A percentile compares a stretch with the other conserved stretches of the same genome.
Conservation (phyloP, 2,797 vertebrate species). For the Acrossocheilus wenchowensis region DNA sequence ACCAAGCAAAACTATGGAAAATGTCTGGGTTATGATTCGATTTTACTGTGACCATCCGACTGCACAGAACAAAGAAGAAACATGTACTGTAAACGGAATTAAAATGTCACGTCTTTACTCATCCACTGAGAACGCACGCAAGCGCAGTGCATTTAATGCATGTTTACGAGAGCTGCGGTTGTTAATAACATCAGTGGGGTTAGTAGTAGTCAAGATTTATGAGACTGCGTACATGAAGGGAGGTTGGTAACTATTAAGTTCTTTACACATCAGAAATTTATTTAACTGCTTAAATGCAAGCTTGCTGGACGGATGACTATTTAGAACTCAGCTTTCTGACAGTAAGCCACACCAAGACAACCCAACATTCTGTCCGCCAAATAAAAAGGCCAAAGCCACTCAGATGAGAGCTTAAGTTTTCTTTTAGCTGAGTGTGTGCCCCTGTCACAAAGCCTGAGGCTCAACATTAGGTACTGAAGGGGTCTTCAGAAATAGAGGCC, state of each 20-base stretch:
- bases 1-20: background rate
- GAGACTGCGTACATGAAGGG: background rate
- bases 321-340: conserved; percentile 54
- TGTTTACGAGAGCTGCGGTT: background rate
- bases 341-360: conserved; percentile 50
- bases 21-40: background rate
- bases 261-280: conserved; percentile 55
- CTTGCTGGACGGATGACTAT: conserved; percentile 41
- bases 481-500: conserved; percentile 48
- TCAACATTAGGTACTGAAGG: conserved; percentile 45
- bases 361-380: conserved; percentile 27
- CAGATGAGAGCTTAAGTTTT: conserved; percentile 51
- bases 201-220: background rate
- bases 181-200: conserved; percentile 47
- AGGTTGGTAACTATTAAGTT: conserved; percentile 45
- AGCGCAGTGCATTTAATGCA: background rate
- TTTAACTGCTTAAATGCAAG: conserved; percentile 57
- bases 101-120: conserved; percentile 11
- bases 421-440: conserved; percentile 55
- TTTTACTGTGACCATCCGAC: background rate
- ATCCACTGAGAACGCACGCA: too few relatives aligned
- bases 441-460: conserved; percentile 44
- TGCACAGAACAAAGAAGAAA: background rate
- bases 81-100: background rate
- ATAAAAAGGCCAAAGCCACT: conserved; percentile 42